Conservation (phyloP, 2,113 vertebrate species). For the Hemiprocne comata region DNA sequence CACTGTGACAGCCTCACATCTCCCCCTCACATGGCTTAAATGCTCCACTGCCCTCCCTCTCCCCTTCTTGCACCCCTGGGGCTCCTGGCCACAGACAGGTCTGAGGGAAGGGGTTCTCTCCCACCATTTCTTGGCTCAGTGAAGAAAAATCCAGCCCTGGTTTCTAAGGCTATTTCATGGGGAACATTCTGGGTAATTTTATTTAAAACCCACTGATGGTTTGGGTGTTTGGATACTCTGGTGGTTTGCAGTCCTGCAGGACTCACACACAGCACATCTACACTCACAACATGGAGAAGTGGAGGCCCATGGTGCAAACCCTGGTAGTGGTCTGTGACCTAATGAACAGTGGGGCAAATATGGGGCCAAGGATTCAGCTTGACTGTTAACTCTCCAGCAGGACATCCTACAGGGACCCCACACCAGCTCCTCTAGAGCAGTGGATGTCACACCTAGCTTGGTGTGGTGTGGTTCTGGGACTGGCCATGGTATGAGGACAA, state of each 20-base stretch:
- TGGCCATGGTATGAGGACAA: background rate
- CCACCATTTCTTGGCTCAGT: background rate
- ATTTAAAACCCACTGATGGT: background rate
- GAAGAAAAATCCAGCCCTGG: background rate
- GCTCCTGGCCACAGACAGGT: fast-evolving
- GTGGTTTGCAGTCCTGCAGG: background rate
- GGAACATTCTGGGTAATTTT: background rate
- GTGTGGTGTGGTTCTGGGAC: background rate
- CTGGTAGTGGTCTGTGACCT: background rate
- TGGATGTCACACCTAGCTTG: background rate
- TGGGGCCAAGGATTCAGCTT: background rate
- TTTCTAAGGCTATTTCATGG: background rate
- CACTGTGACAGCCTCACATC: background rate
- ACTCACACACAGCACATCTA: fast-evolving
- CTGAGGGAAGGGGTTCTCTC: background rate
- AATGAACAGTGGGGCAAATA: background rate
- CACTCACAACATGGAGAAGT: background rate
- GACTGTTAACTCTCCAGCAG: fast-evolving
- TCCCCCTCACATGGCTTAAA: no score
- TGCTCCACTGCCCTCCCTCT: background rate
- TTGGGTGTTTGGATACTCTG: background rate
- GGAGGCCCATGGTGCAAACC: background rate
- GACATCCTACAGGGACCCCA: background rate
- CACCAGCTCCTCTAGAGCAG: background rate
- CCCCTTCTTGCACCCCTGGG: background rate